Evolutionary conservation across 2,888 invertebrate species (phyloP), one percentile per base, ranked within the genome.

Genomic region (Tethea ocularis): DNA sequence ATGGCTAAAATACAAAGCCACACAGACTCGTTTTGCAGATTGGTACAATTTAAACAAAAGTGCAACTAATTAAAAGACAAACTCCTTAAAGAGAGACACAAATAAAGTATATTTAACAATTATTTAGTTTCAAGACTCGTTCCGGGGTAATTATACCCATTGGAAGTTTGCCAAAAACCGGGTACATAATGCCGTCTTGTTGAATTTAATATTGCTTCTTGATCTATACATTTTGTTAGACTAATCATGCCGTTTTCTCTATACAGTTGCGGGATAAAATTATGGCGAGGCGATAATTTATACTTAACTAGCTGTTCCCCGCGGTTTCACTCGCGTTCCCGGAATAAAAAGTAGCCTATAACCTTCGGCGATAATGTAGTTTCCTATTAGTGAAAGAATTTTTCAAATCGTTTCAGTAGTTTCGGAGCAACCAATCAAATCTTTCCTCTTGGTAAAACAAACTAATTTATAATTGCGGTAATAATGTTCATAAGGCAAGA

Each of bases 71-170:
- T 46, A 46, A 46, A 46, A 20, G 46, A 46, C 46, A 46, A n/a
- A 20, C 17, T 46, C 46, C 17, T 46, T 38, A 38, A 38, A 20
- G 20, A 46, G 46, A 20, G 20, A 46, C 46, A 46, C 46, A 20
- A 46, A 20, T 46, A 46, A 41, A 46, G 20, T 46, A 20, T 46
- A 46, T 46, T n/a, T 0, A 46, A 46, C 46, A 46, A 46, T 46
- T 46, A 46, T 46, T 46, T 46, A 17, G 46, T 46, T 46, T 46
- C 46, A 46, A 46, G 46, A 20, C 46, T 46, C 46, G 46, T 20
- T 46, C 46, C 46, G 20, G 46, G 46, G 46, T 46, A 46, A 46
- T 46, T 46, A 46, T n/a, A 20, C 20, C 10, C 41, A 10, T 46
- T 46, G 46, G 46, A 20, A 8, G 7, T 7, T 46, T 1, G 46